Percentiles rank a stretch among this genome's conserved stretches.
Conservation (phyloP, 1,140 invertebrate species). For the Calliphora vicina region DNA sequence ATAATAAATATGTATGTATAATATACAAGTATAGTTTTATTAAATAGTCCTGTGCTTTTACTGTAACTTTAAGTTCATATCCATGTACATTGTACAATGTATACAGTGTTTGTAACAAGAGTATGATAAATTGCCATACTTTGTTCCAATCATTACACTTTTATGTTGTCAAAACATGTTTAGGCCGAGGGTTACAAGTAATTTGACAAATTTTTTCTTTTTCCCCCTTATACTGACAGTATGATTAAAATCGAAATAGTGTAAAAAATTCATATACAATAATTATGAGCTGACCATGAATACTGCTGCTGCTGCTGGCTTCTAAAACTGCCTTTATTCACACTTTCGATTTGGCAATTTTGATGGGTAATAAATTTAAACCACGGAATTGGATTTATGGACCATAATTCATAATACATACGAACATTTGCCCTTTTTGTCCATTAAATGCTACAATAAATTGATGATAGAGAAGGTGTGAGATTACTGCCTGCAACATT, state of each 20-base stretch:
- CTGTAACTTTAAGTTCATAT: too few relatives aligned
- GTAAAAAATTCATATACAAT: neutral
- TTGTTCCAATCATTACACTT: too few relatives aligned
- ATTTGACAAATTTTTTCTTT: too few relatives aligned
- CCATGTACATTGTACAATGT: too few relatives aligned
- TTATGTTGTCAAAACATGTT: too few relatives aligned
- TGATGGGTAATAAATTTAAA: slow-evolving; percentile 22
- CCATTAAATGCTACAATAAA: neutral
- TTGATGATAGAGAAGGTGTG: neutral
- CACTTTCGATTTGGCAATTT: slow-evolving; percentile 5
- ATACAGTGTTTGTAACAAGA: too few relatives aligned
- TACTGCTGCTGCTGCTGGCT: neutral
- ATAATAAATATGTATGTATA: too few relatives aligned
- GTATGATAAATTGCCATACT: too few relatives aligned
- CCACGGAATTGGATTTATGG: slow-evolving; percentile 27
- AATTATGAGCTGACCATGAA: neutral
- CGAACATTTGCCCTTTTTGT: neutral
- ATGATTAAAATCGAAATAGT: neutral
- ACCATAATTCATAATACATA: slow-evolving; percentile 22
- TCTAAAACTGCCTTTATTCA: neutral
- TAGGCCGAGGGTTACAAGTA: too few relatives aligned
- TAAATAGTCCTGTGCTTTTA: too few relatives aligned
- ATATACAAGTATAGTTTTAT: too few relatives aligned
- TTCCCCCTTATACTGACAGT: neutral
- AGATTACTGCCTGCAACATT: neutral